Evolutionary conservation across 2,113 vertebrate genomes (phyloP).

Genomic region (Mustela lutreola): DNA sequence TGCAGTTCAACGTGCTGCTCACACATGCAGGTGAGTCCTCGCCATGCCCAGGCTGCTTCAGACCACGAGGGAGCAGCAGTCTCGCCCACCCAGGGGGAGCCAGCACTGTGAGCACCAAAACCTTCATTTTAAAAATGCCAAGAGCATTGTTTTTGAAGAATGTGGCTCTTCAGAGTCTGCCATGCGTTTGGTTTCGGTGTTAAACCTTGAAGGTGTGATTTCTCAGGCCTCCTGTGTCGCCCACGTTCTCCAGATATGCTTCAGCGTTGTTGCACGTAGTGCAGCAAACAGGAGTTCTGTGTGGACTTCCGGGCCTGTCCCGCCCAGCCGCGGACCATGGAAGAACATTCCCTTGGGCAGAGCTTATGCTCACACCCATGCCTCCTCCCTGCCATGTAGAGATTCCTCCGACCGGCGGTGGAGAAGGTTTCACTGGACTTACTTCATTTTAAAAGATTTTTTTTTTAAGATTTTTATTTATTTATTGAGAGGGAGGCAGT

Average conservation of each 20-base stretch:
- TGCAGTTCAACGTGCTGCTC: constrained; percentile 91
- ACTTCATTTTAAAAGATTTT: neutral
- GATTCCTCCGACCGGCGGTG: fast-evolving
- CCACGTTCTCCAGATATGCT: fast-evolving
- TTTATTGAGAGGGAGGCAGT: no score
- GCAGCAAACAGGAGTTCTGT: neutral
- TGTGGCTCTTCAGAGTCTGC: neutral
- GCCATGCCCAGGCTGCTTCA: neutral
- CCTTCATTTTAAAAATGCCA: neutral
- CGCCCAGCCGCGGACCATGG: fast-evolving
- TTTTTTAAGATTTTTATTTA: no score
- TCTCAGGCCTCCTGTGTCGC: neutral
- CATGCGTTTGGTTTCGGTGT: neutral
- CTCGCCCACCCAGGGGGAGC: neutral
- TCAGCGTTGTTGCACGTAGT: fast-evolving
- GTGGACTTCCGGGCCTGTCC: neutral
- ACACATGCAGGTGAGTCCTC: constrained; percentile 91
- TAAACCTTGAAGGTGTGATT: neutral
- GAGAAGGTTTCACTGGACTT: neutral
- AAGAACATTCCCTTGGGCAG: neutral
- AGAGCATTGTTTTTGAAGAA: neutral
- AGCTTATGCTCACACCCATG: neutral
- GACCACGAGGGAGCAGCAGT: neutral
- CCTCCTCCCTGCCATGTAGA: neutral
- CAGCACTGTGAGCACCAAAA: neutral